Percentiles rank a stretch among this genome's conserved stretches.
Evolutionary conservation across 92 coral and sea anemone species (phyloP).

Genomic region (Zoanthus gigantus): DNA sequence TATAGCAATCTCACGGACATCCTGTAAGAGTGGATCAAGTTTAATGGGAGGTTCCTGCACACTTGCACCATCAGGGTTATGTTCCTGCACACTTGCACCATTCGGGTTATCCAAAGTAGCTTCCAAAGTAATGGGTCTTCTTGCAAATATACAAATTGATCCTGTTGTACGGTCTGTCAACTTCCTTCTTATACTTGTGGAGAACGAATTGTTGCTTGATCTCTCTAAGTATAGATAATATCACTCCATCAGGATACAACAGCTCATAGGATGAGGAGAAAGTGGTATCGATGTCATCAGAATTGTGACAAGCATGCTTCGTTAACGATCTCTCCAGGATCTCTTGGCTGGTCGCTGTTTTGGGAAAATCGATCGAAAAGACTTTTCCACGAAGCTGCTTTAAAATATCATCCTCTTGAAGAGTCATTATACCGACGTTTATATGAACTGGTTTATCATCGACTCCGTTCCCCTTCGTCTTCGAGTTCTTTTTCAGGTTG

Average conservation of each 20-base stretch:
- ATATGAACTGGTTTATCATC: constrained; percentile 34
- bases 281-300: constrained; percentile 28
- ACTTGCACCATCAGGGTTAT: no score
- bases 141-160: constrained; percentile 25
- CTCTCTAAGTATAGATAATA: constrained; percentile 29
- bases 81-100: no score
- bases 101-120: no score
- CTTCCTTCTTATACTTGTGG: constrained; percentile 27
- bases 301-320: constrained; percentile 13
- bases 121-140: constrained; percentile 17
- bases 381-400: constrained; percentile 25
- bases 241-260: constrained; percentile 20
- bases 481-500: constrained; percentile 33
- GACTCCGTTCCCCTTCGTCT: constrained; percentile 29
- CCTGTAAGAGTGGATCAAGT: no score
- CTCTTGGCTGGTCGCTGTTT: constrained; percentile 38
- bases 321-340: constrained; percentile 17
- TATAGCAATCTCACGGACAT: constrained; percentile 21
- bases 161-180: constrained; percentile 38
- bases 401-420: constrained; percentile 42
- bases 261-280: constrained; percentile 32
- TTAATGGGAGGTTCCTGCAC: no score
- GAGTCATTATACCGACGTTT: constrained; percentile 35
- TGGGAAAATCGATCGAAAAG: constrained; percentile 27
- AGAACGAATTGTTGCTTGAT: constrained; percentile 12